These are phyloP conservation scores for Hippopotamus amphibius DNA, from an alignment of 2,113 vertebrate genomes.

Conservation along the genomic window DNA sequence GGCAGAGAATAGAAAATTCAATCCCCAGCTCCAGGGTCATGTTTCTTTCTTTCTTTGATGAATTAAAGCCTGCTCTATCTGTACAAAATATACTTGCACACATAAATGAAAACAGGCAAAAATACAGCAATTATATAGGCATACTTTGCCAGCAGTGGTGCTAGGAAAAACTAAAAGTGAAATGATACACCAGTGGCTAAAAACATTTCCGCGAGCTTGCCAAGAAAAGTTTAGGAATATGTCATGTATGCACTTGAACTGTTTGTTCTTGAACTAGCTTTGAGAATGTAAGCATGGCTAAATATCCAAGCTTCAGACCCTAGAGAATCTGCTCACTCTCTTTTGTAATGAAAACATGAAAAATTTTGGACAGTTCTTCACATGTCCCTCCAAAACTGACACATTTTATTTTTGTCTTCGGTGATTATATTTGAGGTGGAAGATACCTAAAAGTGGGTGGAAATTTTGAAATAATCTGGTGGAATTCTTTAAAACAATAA, in stretches of 20 bases:
- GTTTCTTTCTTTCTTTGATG: not conserved
- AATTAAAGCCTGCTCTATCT: not conserved
- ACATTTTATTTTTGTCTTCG: conserved; percentile 50
- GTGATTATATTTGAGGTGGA: not conserved
- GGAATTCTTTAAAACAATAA: conserved; percentile 1
- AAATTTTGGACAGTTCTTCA: conserved; percentile 42
- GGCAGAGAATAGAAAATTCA: not conserved
- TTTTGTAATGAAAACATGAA: conserved; percentile 60
- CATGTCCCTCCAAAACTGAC: conserved; percentile 54
- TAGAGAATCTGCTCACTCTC: not conserved
- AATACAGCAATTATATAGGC: not conserved
- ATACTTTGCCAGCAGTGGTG: not conserved
- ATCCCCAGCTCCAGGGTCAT: not conserved
- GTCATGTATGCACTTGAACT: conserved; percentile 84
- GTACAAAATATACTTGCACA: not conserved
- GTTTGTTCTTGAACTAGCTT: conserved; percentile 79
- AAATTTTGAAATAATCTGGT: not conserved
- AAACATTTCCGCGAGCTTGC: conserved; percentile 70
- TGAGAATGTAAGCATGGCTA: conserved; percentile 71
- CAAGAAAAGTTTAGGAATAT: conserved; percentile 79
- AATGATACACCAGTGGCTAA: conserved; percentile 3
- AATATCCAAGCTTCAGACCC: not conserved
- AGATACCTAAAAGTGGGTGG: not conserved
- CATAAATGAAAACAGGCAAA: not conserved
- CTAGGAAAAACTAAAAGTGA: conserved; percentile 50